Evolutionary conservation across 2,888 invertebrate genomes (phyloP), one percentile per base, ranked within the genome.

Genomic region (Meiosimyza platycephala): DNA sequence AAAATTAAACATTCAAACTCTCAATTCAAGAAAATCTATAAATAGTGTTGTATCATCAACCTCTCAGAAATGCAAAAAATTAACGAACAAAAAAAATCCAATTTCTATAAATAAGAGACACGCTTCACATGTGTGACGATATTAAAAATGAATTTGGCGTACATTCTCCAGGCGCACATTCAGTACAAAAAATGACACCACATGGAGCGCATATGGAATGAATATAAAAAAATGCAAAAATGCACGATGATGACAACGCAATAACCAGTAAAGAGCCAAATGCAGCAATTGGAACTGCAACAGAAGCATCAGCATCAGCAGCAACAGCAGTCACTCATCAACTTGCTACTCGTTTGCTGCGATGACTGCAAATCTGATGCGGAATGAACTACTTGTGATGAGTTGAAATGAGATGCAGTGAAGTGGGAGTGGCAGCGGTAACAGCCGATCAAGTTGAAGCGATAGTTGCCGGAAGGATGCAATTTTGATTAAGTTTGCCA

Each of bases 121-220:
- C 81, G 80, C 81, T 81, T 82, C 77, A 81, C 75, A 82, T 80
- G 81, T 82, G 40, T 16, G 79, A 83, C 81, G 80, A 81, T 84
- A 82, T 84, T 82, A 83, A 84, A 84, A 81, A 80, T 82, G 79
- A 78, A 80, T 79, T 83, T 80, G 81, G 78, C 81, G 79, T 28
- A 4, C 79, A 78, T 78, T 33, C 48, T 47, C 65, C 55, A 62
- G 33, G 57, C 40, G 13, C 63, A 55, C 60, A 66, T 72, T 57
- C 18, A 60, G 60, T 50, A 40, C 59, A 65, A 60, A 51, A 48
- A 50, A 54, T 55, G 57, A 40, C 52, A 54, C 22, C 72, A 72
- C 16, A 16, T 62, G 64, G 47, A 40, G 63, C 16, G 52, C 48
- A 62, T 33, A 48, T 62, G 50, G 67, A n/a, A 40, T 33, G n/a